A percentile compares a stretch with the other conserved stretches of the same genome.
Conservation (phyloP, 2,113 vertebrate genomes). For the Larimichthys crocea region DNA sequence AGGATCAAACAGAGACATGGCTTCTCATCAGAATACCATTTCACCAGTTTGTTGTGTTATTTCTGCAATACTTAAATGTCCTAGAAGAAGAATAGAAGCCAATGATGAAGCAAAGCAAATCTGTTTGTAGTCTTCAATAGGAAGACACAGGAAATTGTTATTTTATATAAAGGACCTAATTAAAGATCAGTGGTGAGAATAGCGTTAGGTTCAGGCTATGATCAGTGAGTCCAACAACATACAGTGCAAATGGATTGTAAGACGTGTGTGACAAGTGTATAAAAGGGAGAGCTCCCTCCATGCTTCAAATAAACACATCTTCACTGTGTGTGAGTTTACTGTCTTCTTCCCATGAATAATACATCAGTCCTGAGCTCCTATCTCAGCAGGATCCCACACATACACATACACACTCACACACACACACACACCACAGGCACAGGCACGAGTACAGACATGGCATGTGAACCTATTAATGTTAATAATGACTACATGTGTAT, state of each 20-base stretch:
- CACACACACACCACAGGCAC: conserved; percentile 15
- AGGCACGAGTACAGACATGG: conserved; percentile 20
- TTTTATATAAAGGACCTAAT: background rate
- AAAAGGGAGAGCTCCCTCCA: conserved; percentile 28
- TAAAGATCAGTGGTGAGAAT: background rate
- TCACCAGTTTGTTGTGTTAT: no score
- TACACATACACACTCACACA: conserved; percentile 28
- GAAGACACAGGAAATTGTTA: background rate
- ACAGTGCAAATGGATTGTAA: background rate
- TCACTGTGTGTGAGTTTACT: conserved; percentile 56
- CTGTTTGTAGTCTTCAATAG: no score
- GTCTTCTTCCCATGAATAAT: conserved; percentile 71
- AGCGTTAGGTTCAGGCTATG: background rate
- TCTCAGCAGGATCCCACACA: conserved; percentile 44
- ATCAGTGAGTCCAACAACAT: background rate
- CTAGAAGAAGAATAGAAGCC: background rate
- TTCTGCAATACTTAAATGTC: no score
- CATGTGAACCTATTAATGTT: conserved; percentile 41
- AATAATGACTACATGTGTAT: conserved; percentile 50
- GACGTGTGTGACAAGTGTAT: background rate
- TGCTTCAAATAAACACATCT: conserved; percentile 60
- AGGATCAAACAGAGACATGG: background rate
- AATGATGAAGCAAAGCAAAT: background rate
- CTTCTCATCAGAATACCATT: background rate
- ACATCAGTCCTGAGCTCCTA: conserved; percentile 55